phyloP scores from a whole-genome alignment of 1,140 invertebrate genomes.

The Sesamia nonagrioides region DNA sequence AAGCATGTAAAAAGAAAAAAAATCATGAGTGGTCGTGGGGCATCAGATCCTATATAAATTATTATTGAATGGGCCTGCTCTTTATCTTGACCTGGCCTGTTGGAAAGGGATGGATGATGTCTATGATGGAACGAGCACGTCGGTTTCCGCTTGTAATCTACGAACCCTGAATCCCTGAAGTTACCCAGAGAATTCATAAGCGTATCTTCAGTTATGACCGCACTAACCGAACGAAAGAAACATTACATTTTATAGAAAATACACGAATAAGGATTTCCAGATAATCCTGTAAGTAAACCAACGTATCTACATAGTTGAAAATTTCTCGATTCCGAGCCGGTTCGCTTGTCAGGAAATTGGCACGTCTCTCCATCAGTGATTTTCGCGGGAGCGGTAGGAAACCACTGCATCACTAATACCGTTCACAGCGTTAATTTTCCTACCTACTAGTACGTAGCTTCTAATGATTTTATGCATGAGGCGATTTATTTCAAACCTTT shows the following conservation, averaged over 20 bases:
- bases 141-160: no score
- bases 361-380: conserved; percentile 17
- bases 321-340: neutral
- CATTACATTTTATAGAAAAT: neutral
- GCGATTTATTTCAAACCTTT: neutral
- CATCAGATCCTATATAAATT: no score
- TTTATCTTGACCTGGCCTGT: no score
- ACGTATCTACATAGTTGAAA: conserved; percentile 11
- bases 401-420: conserved; percentile 5
- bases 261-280: neutral
- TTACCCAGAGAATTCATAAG: no score
- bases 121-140: no score
- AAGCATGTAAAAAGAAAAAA: no score
- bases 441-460: neutral
- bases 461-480: neutral
- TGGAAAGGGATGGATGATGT: no score
- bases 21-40: no score
- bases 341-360: conserved; percentile 7
- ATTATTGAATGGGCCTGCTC: no score
- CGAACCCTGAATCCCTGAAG: neutral
- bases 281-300: conserved; percentile 3
- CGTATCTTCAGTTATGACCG: neutral
- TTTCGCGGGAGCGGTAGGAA: conserved; percentile 8
- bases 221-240: neutral
- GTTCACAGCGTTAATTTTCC: neutral